phyloP scores from a whole-genome alignment of 2,888 invertebrate species.

The Microplitis deprimator region DNA sequence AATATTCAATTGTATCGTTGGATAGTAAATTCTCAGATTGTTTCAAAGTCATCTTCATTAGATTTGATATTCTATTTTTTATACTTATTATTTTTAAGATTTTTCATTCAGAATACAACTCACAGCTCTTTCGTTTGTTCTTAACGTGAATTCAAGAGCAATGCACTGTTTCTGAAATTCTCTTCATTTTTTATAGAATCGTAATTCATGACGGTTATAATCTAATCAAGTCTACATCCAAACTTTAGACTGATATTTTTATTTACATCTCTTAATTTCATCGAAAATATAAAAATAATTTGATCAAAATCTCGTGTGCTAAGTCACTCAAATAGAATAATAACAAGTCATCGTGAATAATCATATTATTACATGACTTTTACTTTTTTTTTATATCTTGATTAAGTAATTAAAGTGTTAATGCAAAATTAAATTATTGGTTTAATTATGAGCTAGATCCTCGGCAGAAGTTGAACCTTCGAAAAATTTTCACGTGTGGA shows the following conservation, averaged over 20 bases:
- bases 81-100: neutral
- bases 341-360: too few species aligned
- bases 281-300: neutral
- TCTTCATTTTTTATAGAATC: neutral
- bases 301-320: neutral
- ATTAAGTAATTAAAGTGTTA: too few species aligned
- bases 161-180: neutral
- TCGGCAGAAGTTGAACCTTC: conserved; percentile 68
- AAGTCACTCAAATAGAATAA: neutral
- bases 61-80: neutral
- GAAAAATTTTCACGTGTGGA: neutral
- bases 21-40: neutral
- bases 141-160: neutral
- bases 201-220: neutral
- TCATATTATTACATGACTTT: too few species aligned
- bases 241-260: too few species aligned
- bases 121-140: neutral
- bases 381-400: too few species aligned
- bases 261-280: neutral
- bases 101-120: neutral
- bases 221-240: neutral
- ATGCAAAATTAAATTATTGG: too few species aligned
- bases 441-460: conserved; percentile 60
- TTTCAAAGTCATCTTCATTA: neutral
- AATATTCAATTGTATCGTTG: neutral